A percentile compares a stretch with the other conserved stretches of the same genome.
phyloP scores from a whole-genome alignment of 2,888 invertebrate species.

The Dichetophora obliterata region DNA sequence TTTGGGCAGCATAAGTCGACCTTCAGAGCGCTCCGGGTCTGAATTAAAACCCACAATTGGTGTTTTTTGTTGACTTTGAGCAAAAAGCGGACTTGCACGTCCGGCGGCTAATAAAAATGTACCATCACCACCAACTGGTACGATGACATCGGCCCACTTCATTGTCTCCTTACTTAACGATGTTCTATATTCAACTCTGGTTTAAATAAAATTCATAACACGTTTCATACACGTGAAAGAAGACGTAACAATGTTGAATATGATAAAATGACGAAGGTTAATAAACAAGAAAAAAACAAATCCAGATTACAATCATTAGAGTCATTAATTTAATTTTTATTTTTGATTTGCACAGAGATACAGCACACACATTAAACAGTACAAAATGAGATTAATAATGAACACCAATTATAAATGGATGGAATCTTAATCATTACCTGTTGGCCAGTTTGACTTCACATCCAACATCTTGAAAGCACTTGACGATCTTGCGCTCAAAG shows the following conservation, averaged over 20 bases:
- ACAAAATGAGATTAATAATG: no score
- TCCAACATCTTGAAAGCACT: slow-evolving; percentile 77
- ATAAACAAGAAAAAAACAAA: neutral
- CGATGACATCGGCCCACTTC: slow-evolving; percentile 90
- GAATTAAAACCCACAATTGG: slow-evolving; percentile 99
- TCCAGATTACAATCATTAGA: neutral
- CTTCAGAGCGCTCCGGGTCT: slow-evolving; percentile 93
- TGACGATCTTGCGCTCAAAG: slow-evolving; percentile 77
- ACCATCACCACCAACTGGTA: slow-evolving; percentile 96
- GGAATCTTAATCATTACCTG: slow-evolving; percentile 72
- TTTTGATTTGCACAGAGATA: no score
- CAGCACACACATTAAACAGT: no score
- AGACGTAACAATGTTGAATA: neutral
- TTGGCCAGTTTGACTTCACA: slow-evolving; percentile 84
- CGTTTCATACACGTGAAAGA: neutral
- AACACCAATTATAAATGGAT: no score
- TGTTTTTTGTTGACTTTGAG: slow-evolving; percentile 73
- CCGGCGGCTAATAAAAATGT: slow-evolving; percentile 94
- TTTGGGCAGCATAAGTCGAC: slow-evolving; percentile 90
- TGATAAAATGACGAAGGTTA: neutral
- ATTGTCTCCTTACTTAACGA: slow-evolving; percentile 75
- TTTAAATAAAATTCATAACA: slow-evolving; percentile 56
- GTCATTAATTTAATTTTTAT: no score
- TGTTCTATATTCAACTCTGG: slow-evolving; percentile 70
- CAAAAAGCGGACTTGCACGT: slow-evolving; percentile 68